phyloP scores from a whole-genome alignment of 2,888 invertebrate species.

The Dicycla oo region DNA sequence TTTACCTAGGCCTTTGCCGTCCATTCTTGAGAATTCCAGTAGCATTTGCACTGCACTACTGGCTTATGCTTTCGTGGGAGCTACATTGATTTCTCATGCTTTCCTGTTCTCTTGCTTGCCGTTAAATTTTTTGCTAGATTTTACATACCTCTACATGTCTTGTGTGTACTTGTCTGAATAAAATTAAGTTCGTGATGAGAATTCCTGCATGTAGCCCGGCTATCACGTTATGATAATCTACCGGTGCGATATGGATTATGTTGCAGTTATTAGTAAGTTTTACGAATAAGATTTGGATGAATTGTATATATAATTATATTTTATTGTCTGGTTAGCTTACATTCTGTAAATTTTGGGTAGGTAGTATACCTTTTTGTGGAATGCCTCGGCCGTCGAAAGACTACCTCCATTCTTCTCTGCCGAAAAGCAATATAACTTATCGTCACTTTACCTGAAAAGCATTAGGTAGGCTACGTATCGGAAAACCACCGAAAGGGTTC shows the following conservation, averaged over 20 bases:
- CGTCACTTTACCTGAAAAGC: no score
- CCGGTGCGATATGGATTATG: conserved; percentile 22
- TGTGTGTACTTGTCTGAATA: conserved; percentile 18
- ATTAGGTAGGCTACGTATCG: neutral
- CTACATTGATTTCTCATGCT: neutral
- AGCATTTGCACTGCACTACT: neutral
- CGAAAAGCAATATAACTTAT: neutral
- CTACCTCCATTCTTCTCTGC: neutral
- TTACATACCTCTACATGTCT: neutral
- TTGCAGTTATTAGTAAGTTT: conserved; percentile 8
- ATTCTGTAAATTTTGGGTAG: no score
- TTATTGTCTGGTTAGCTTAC: no score
- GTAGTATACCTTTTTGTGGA: no score
- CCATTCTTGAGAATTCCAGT: neutral
- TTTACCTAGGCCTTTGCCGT: neutral
- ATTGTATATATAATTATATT: neutral
- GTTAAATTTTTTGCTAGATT: neutral
- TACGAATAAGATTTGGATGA: no score
- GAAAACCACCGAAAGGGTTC: neutral
- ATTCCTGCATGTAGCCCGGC: conserved; percentile 47
- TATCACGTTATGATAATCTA: conserved; percentile 44
- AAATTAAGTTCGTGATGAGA: conserved; percentile 44
- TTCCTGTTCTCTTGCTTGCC: neutral
- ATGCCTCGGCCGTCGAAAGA: no score
- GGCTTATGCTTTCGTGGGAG: neutral